These are phyloP conservation scores for Matsumurasca onukii DNA, from an alignment of 1,140 invertebrate species.

Conservation along the genomic window DNA sequence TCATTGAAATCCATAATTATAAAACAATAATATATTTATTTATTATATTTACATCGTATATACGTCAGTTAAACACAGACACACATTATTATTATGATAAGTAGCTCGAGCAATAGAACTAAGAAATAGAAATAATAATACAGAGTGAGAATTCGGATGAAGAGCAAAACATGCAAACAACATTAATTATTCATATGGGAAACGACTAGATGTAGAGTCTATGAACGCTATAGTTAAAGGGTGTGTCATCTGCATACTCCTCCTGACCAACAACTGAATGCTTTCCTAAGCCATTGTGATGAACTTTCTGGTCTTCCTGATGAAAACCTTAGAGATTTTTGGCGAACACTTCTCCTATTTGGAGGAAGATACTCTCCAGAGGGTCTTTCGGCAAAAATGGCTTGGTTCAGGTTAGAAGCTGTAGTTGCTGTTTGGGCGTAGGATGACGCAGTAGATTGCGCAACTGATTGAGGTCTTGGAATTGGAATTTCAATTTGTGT, in stretches of 20 bases:
- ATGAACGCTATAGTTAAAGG: not conserved
- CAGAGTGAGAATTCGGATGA: too few species aligned
- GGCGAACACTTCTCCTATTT: conserved; percentile 13
- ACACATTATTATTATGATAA: too few species aligned
- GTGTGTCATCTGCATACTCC: conserved; percentile 9
- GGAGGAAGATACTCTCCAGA: conserved; percentile 10
- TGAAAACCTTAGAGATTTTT: conserved; percentile 9
- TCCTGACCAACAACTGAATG: conserved; percentile 16
- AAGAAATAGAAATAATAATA: too few species aligned
- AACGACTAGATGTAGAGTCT: not conserved
- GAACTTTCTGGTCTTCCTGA: not conserved
- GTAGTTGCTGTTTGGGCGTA: not conserved
- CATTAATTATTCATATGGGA: not conserved
- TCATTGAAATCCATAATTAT: too few species aligned
- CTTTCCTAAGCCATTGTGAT: not conserved
- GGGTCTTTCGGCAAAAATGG: conserved; percentile 7
- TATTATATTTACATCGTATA: too few species aligned
- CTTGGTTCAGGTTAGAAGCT: not conserved
- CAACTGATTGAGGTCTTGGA: not conserved
- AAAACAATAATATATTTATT: too few species aligned
- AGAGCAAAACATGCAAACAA: not conserved
- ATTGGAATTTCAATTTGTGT: conserved; percentile 14
- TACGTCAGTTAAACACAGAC: too few species aligned
- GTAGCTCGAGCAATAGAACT: too few species aligned
- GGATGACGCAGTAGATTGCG: not conserved